Conservation (phyloP, 1,140 invertebrate genomes). For the Stegodyphus dumicola region DNA sequence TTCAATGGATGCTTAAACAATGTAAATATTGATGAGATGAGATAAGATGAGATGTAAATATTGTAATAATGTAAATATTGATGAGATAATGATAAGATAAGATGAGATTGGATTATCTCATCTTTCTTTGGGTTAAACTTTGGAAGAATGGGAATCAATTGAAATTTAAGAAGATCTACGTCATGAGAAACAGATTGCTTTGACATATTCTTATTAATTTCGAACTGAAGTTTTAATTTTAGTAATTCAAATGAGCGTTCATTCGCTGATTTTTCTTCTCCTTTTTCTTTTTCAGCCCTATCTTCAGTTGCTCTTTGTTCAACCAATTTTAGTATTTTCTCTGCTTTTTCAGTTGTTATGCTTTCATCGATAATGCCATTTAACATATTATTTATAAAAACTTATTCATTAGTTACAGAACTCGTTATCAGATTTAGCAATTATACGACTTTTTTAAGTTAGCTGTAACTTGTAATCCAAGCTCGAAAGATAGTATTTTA, state of each 20-base stretch:
- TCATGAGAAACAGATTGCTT: neutral
- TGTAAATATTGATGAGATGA: no score
- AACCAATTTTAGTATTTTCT: neutral
- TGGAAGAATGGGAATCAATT: neutral
- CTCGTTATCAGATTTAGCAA: neutral
- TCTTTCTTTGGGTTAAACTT: neutral
- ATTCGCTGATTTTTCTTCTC: neutral
- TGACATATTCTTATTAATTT: neutral
- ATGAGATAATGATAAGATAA: no score
- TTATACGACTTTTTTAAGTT: neutral
- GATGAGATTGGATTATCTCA: no score
- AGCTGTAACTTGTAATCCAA: neutral
- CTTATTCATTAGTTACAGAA: neutral
- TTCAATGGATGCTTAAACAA: neutral
- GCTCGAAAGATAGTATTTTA: no score
- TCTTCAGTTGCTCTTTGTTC: neutral
- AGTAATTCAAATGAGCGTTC: neutral
- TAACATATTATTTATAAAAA: neutral
- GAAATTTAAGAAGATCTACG: neutral
- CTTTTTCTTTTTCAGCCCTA: neutral
- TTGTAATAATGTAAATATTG: no score
- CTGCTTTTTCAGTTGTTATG: neutral
- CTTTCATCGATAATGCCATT: neutral
- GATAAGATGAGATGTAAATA: no score
- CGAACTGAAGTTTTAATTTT: neutral